phyloP scores from a whole-genome alignment of 2,888 invertebrate species.

The Lepeophtheirus nordmannii region DNA sequence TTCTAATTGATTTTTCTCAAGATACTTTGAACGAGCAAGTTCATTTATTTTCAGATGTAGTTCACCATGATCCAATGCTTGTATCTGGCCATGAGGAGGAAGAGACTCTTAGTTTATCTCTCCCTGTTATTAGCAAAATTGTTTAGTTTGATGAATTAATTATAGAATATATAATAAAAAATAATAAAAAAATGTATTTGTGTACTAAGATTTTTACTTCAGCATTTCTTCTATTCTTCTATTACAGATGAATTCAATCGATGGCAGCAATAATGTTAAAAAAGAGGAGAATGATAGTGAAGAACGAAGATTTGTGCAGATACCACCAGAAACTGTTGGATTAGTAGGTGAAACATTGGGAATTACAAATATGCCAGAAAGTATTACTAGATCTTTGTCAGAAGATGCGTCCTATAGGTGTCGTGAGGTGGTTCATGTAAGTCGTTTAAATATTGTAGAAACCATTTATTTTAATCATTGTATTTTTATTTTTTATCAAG shows the following conservation, averaged over 20 bases:
- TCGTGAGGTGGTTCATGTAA: constrained; percentile 20
- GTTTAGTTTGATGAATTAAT: too few relatives aligned
- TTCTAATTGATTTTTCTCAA: too few relatives aligned
- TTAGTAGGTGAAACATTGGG: constrained; percentile 19
- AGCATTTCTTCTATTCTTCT: neutral
- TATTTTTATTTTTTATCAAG: neutral
- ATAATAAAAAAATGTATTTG: too few relatives aligned
- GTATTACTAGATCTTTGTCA: constrained; percentile 12
- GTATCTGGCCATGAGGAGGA: too few relatives aligned
- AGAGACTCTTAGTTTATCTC: too few relatives aligned
- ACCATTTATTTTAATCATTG: neutral
- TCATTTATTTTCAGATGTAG: too few relatives aligned
- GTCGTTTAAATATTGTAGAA: neutral
- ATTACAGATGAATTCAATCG: neutral
- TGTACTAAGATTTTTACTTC: too few relatives aligned
- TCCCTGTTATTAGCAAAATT: too few relatives aligned
- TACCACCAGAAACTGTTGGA: constrained; percentile 18
- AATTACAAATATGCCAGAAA: neutral
- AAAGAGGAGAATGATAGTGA: neutral
- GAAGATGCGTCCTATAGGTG: constrained; percentile 19
- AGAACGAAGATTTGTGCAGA: constrained; percentile 15
- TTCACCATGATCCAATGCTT: too few relatives aligned
- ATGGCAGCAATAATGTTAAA: neutral
- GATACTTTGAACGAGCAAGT: too few relatives aligned
- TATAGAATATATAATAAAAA: too few relatives aligned